These are phyloP conservation scores for Tenthredo distinguenda DNA, from an alignment of 2,888 invertebrate genomes.

Conservation along the genomic window DNA sequence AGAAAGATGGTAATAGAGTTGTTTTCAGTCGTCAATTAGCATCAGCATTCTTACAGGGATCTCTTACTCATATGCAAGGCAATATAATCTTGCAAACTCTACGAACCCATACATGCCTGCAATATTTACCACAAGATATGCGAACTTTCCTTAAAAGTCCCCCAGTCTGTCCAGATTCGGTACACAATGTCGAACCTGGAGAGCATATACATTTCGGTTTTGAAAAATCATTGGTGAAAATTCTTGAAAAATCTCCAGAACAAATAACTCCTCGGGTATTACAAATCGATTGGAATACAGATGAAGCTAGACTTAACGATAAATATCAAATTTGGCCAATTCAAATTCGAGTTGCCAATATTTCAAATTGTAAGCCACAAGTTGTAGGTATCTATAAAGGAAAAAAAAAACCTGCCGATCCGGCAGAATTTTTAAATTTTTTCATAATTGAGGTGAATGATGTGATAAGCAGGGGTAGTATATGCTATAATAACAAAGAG, in stretches of 20 bases:
- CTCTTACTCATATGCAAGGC: background rate
- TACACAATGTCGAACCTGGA: conserved; percentile 43
- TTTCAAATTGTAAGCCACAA: conserved; percentile 50
- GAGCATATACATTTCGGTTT: conserved; percentile 56
- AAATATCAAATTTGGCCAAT: conserved; percentile 56
- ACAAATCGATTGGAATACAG: conserved; percentile 56
- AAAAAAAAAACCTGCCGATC: conserved; percentile 53
- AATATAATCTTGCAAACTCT: background rate
- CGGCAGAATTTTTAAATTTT: conserved; percentile 49
- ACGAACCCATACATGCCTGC: background rate
- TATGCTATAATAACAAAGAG: conserved; percentile 45
- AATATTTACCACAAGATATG: conserved; percentile 51
- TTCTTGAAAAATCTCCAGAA: conserved; percentile 19
- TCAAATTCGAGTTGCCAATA: conserved; percentile 52
- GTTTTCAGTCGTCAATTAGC: background rate
- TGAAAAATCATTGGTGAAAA: conserved; percentile 41
- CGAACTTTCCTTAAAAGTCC: conserved; percentile 54
- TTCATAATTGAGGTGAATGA: conserved; percentile 49
- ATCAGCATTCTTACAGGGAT: background rate
- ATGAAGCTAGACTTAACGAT: conserved; percentile 53
- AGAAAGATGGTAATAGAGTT: background rate
- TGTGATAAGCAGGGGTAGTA: conserved; percentile 46
- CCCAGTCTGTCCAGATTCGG: background rate
- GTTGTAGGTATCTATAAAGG: conserved; percentile 58
- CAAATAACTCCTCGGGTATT: conserved; percentile 46